Base-by-base conservation (phyloP, 2,113 vertebrate species). In the Misgurnus mizolepis region DNA sequence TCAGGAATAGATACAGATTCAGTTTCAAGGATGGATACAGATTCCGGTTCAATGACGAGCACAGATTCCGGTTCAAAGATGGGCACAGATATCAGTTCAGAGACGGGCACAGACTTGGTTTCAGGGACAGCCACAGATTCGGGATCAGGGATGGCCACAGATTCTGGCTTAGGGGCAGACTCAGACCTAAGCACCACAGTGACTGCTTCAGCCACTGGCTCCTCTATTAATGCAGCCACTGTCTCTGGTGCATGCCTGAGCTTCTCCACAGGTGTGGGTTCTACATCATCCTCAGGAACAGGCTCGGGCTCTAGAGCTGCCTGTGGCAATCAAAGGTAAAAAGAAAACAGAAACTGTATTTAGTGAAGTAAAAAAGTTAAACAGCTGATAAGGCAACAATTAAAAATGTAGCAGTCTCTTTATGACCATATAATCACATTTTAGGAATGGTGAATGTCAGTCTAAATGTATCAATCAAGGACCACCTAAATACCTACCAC, bases 241-340 rank as follows among this genome's bases (percentile, higher is more conserved):
- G 47, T 22, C 18, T 78, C 80, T 7, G 40, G 39, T 27, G 40
- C 40, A 15, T 61, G 64, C 10, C n/a, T 6, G 7, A 47, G 11
- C 39, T 80, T 67, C 18, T 77, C 69, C 6, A 74, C 76, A 9
- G 56, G 55, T 49, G 18, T 14, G 2, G 78, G 55, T 18, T 17
- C 15, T 65, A 61, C 18, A 7, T 45, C 55, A 39, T 10, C 39
- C 73, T 65, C 34, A 12, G 40, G 27, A 39, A 53, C 64, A 7
- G 27, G 55, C 56, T 80, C 84, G 17, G 60, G 69, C 47, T 81
- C 81, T 73, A 69, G 79, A n/a, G n/a, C 69, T 75, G 66, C 9
- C 78, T 84, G 61, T 56, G 60, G 49, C 43, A 22, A 43, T 15
- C n/a, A 70, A n/a, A 66, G 11, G 22, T 18, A 41, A 45, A 66